Base-by-base conservation (phyloP, 2,113 vertebrate genomes). In the Pholis gunnellus region DNA sequence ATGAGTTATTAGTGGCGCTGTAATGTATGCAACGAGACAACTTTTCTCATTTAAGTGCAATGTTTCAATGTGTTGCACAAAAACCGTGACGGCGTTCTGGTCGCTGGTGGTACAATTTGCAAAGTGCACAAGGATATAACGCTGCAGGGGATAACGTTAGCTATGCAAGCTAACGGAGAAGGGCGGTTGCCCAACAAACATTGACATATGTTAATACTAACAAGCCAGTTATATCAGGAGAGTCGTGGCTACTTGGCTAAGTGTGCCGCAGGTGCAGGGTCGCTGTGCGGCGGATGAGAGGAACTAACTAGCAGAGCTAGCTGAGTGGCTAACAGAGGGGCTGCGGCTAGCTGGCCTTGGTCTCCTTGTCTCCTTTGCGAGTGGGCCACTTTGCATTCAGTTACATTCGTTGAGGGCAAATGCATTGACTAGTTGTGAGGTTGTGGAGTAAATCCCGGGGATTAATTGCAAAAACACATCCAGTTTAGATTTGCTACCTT, bases 401-500 rank as follows among this genome's bases (percentile, higher is more conserved):
- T 34, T 34, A 34, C 34, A 34, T 34, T 34, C 34, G 34, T 34
- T 27, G 70, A 31, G 68, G 54, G 73, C 36, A 48, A 85, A 91
- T 88, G 61, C 69, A 15, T 65, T 3, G 76, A 22, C 18, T 22
- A 5, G 48, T 48, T 48, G 22, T 18, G 11, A 5, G 42, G 42
- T 3, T 27, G 15, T 20, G 11, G 29, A 8, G 59, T 10, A 0
- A 22, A 11, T 52, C 44, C 64, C 0, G 17, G 22, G 34, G 5
- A 34, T 34, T 5, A 34, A 34, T 34, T 34, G 34, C 6, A 6
- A 82, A 66, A 1, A 87, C 59, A 72, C 29, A 59, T 59, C 31
- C 31, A 76, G 25, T 10, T 79, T 76, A 72, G 36, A 84, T 83
- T 66, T 4, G 70, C 78, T 97, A 99, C 97, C 97, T 99, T 99